Evolutionary conservation across 2,888 invertebrate species (phyloP).

Genomic region (Cephus runcator): DNA sequence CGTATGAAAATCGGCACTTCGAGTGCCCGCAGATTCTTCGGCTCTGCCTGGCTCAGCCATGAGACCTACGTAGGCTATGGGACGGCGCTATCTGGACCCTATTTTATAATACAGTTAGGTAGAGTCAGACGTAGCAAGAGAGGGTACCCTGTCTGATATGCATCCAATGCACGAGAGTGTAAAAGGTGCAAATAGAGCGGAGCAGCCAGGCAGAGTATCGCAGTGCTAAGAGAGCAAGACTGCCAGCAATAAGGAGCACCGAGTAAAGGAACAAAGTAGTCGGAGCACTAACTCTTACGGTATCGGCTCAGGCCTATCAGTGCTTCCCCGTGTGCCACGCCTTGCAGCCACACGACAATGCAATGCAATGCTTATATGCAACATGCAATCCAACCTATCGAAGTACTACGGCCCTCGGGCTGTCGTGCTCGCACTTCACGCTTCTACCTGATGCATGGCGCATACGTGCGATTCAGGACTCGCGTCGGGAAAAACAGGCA

Average conservation of each 20-base stretch:
- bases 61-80: neutral
- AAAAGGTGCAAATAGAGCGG: neutral
- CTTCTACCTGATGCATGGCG: neutral
- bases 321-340: constrained; percentile 48
- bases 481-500: neutral
- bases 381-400: constrained; percentile 33
- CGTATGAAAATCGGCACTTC: neutral
- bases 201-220: neutral
- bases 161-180: neutral
- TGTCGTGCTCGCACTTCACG: neutral
- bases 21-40: neutral
- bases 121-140: constrained; percentile 10
- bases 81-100: constrained; percentile 41
- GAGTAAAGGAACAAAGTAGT: constrained; percentile 17
- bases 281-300: constrained; percentile 27
- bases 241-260: constrained; percentile 22
- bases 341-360: constrained; percentile 42
- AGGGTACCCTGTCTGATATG: constrained; percentile 6
- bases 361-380: constrained; percentile 38
- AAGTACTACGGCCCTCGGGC: neutral
- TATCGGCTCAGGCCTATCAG: constrained; percentile 45
- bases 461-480: neutral
- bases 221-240: neutral
- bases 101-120: constrained; percentile 57
- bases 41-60: neutral